These are phyloP conservation scores for Trachythela sp. DNA, from an alignment of 64 coral and sea anemone genomes.

Conservation along the genomic window DNA sequence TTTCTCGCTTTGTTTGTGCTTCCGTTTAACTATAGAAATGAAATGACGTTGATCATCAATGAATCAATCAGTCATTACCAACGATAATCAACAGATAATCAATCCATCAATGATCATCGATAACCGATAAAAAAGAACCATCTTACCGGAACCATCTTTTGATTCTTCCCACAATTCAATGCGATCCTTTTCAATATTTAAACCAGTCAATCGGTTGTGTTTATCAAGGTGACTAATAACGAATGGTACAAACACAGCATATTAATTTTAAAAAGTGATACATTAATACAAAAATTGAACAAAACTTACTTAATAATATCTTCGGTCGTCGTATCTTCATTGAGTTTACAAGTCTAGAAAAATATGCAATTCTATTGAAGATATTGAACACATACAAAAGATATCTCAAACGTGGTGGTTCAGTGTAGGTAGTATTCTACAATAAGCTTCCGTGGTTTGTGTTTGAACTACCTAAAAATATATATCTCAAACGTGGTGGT, in stretches of 20 bases:
- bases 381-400: too few species aligned
- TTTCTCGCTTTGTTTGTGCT: conserved; percentile 4
- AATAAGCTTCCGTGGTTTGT: too few species aligned
- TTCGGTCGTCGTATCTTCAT: background rate
- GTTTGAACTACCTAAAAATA: too few species aligned
- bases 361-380: too few species aligned
- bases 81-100: background rate
- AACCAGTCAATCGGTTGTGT: conserved; percentile 84
- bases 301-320: conserved; percentile 18
- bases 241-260: background rate
- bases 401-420: too few species aligned
- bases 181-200: conserved; percentile 60
- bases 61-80: background rate
- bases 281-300: background rate
- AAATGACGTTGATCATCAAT: background rate
- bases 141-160: conserved; percentile 82
- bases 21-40: background rate
- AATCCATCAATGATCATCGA: background rate
- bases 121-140: background rate
- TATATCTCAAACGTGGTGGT: too few species aligned
- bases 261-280: too few species aligned
- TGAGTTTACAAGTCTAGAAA: conserved; percentile 3
- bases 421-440: too few species aligned
- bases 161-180: conserved; percentile 94
- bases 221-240: conserved; percentile 67